Evolutionary conservation across 2,888 invertebrate genomes (phyloP).

Genomic region (Heliconius ethilla): DNA sequence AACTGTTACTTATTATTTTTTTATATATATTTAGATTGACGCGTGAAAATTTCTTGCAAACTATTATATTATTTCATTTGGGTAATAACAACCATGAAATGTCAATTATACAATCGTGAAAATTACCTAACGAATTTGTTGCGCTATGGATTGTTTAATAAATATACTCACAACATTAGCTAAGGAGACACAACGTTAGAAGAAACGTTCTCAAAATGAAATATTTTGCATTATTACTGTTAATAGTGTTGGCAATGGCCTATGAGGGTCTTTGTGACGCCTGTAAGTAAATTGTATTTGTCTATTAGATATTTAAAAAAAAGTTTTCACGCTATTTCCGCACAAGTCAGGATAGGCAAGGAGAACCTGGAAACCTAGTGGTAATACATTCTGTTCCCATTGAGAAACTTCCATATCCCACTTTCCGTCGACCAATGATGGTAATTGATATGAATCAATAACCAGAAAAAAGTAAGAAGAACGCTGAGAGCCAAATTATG

Average conservation of each 20-base stretch:
- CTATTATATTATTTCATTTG: background rate
- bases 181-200: background rate
- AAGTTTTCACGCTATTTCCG: too few relatives aligned
- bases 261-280: background rate
- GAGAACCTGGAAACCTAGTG: too few relatives aligned
- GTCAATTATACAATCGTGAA: background rate
- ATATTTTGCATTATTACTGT: background rate
- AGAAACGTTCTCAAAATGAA: background rate
- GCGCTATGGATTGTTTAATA: background rate
- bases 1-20: too few relatives aligned
- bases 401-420: too few relatives aligned
- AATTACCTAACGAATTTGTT: background rate
- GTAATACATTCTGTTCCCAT: too few relatives aligned
- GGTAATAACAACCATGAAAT: background rate
- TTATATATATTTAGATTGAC: too few relatives aligned
- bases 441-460: too few relatives aligned
- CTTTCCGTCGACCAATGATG: too few relatives aligned
- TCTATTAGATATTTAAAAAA: background rate
- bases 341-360: too few relatives aligned
- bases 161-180: background rate
- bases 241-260: constrained; percentile 7
- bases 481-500: too few relatives aligned
- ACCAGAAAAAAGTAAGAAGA: too few relatives aligned
- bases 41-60: too few relatives aligned
- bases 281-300: background rate